phyloP scores from a whole-genome alignment of 2,797 vertebrate species.

The Hozukius guyotensis region DNA sequence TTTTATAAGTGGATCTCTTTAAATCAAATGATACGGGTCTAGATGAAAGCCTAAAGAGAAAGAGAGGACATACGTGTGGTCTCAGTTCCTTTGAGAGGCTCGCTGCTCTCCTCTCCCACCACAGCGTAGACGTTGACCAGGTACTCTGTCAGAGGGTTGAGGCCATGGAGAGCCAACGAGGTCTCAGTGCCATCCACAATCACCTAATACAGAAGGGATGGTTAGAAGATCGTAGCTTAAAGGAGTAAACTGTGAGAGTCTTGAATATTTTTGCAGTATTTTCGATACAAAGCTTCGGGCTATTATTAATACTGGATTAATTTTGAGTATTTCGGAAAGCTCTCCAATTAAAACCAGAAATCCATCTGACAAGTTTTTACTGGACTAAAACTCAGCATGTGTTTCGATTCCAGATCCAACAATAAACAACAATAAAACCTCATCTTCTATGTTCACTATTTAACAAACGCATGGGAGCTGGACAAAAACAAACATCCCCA shows the following conservation, averaged over 20 bases:
- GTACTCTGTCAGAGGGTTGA: conserved; percentile 92
- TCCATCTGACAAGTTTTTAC: conserved; percentile 8
- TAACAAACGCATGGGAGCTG: conserved; percentile 48
- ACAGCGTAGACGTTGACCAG: conserved; percentile 91
- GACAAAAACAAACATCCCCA: conserved; percentile 54
- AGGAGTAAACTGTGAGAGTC: not conserved
- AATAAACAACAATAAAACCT: conserved; percentile 48
- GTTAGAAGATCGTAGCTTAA: not conserved
- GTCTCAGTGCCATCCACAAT: conserved; percentile 90
- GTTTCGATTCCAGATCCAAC: conserved; percentile 32
- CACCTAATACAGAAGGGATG: conserved; percentile 78
- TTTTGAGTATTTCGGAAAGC: not conserved
- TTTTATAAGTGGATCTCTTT: not conserved
- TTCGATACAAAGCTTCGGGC: not conserved
- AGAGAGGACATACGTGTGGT: conserved; percentile 90
- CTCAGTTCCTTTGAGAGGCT: conserved; percentile 90
- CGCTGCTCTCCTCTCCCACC: conserved; percentile 93
- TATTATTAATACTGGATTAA: not conserved
- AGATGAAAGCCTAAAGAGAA: not conserved
- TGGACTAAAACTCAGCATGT: conserved; percentile 9
- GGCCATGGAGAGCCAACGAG: conserved; percentile 88
- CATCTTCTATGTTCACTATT: conserved; percentile 26
- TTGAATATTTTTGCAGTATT: not conserved
- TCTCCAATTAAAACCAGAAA: conserved; percentile 36
- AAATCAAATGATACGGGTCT: not conserved